phyloP scores from a whole-genome alignment of 2,797 vertebrate genomes.

The Capromys pilorides region DNA sequence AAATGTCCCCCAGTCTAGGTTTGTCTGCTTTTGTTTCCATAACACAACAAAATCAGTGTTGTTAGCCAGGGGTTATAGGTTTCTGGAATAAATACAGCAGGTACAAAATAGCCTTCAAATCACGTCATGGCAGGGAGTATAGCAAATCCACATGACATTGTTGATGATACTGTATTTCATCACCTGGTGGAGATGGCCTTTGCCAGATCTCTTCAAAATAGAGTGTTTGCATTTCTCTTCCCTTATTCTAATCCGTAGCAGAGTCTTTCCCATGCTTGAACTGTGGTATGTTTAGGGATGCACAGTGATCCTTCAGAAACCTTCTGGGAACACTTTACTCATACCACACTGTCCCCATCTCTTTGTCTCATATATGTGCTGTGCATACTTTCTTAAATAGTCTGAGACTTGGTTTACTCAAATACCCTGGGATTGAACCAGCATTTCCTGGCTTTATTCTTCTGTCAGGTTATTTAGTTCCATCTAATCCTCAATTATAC shows the following conservation, averaged over 20 bases:
- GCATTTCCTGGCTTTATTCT: background rate
- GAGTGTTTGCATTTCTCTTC: background rate
- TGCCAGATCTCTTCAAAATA: background rate
- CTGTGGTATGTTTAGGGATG: accelerated
- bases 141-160: background rate
- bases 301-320: background rate
- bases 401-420: background rate
- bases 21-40: background rate
- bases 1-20: background rate
- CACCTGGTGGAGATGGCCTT: background rate
- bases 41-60: background rate
- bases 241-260: background rate
- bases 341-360: background rate
- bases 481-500: slow-evolving; percentile 15
- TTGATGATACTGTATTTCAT: background rate
- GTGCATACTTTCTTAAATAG: background rate
- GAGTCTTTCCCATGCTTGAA: background rate
- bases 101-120: background rate
- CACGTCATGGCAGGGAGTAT: background rate
- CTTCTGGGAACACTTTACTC: background rate
- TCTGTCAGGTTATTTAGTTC: background rate
- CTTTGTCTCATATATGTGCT: background rate
- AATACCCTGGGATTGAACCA: background rate
- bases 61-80: background rate
- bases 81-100: background rate